phyloP scores from a whole-genome alignment of 2,797 vertebrate genomes.

The Pogonophryne albipinna region DNA sequence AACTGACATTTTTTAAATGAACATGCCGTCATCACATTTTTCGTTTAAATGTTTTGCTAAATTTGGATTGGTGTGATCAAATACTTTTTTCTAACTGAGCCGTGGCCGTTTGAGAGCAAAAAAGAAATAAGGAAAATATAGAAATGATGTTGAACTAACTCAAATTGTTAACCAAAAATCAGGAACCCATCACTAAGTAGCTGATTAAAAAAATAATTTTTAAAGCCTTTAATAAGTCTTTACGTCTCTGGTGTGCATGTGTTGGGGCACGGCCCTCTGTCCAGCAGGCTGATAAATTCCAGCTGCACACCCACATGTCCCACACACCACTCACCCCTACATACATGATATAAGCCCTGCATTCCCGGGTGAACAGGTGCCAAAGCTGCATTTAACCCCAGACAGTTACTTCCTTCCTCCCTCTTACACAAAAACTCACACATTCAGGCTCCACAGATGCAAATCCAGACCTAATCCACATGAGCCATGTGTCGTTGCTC shows the following conservation, averaged over 20 bases:
- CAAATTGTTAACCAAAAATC: neutral
- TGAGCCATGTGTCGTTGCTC: slow-evolving; percentile 56
- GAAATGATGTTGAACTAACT: neutral
- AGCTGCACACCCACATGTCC: slow-evolving; percentile 60
- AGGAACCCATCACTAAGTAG: neutral
- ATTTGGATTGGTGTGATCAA: neutral
- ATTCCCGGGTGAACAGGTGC: slow-evolving; percentile 64
- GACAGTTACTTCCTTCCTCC: slow-evolving; percentile 40
- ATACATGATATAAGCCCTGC: slow-evolving; percentile 27
- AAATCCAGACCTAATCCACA: slow-evolving; percentile 52
- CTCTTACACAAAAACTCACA: slow-evolving; percentile 29
- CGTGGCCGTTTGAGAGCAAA: too few species aligned
- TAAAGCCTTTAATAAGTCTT: neutral
- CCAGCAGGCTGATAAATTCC: slow-evolving; percentile 22
- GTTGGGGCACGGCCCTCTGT: neutral
- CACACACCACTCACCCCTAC: slow-evolving; percentile 24
- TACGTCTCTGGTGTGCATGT: neutral
- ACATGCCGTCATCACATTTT: neutral
- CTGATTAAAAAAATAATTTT: neutral
- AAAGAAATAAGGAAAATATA: neutral
- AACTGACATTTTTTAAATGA: neutral
- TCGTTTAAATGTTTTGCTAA: neutral
- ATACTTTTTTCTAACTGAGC: neutral
- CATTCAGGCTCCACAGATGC: slow-evolving; percentile 47
- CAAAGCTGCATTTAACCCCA: slow-evolving; percentile 28